Conservation (phyloP, 1,140 invertebrate genomes). For the Diachasmimorpha longicaudata region DNA sequence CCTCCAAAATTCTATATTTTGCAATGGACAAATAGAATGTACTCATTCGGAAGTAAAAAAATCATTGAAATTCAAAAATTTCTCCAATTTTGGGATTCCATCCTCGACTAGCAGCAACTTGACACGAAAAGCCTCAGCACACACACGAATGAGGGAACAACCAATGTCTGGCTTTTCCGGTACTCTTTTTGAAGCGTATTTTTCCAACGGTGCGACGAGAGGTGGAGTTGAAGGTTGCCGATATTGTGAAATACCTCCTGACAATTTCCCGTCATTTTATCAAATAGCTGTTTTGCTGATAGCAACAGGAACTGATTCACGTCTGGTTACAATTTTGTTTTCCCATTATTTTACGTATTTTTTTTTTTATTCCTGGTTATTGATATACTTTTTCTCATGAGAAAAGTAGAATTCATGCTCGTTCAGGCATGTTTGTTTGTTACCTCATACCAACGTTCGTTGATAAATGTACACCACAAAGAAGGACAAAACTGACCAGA, state of each 20-base stretch:
- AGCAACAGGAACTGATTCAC: not conserved
- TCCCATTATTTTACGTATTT: not conserved
- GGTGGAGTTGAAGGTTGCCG: not conserved
- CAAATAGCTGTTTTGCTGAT: slow-evolving; percentile 10
- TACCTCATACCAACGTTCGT: not conserved
- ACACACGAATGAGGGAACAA: not conserved
- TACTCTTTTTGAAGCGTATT: not conserved
- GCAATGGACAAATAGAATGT: too few species aligned
- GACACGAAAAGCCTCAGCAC: not conserved
- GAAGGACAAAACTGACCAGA: not conserved
- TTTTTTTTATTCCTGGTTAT: not conserved
- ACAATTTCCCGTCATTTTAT: slow-evolving; percentile 23
- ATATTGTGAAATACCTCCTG: slow-evolving; percentile 23
- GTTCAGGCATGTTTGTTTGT: not conserved
- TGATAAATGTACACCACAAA: slow-evolving; percentile 1
- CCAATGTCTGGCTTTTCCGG: slow-evolving; percentile 11
- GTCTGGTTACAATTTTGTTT: not conserved
- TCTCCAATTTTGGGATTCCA: not conserved
- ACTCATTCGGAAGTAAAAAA: not conserved
- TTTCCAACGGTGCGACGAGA: not conserved
- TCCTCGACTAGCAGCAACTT: not conserved
- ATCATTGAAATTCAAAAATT: not conserved
- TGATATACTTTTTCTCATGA: not conserved
- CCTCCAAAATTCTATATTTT: not conserved
- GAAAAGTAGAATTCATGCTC: not conserved